Evolutionary conservation across 2,888 invertebrate genomes (phyloP), one percentile per base, ranked within the genome.

Genomic region (Myathropa florea): DNA sequence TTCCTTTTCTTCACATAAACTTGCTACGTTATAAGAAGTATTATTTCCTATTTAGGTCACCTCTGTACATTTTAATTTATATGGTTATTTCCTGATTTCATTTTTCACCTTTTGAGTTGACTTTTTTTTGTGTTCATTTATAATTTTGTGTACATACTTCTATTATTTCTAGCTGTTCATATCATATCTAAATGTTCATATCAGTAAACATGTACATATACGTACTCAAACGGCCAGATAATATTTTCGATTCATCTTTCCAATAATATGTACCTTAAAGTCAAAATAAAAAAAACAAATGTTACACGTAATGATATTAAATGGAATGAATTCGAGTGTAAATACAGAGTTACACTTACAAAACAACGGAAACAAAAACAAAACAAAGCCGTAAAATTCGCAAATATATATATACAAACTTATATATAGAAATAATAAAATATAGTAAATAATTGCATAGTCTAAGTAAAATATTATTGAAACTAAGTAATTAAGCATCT

Each of bases 301-400:
- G 71, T 59, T 83, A 65, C 73, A 67, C 39, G 46, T 18, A 46
- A 46, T 46, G 46, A 46, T 46, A 67, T 53, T 46, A 46, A 46
- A 46, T 46, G 46, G 46, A 46, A 21, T 46, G 46, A 46, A 46
- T 18, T 46, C 18, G 46, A 46, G 46, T 46, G 46, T 46, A 46
- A 36, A 88, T 76, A 85, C 88, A 89, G 75, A 87, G 88, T 89
- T 88, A 83, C 80, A 89, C 88, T 88, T 89, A 88, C 88, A 88
- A 89, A 83, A 89, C 89, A 88, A 88, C 83, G 79, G 88, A 89
- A 89, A 89, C 88, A 86, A 70, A 89, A 83, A 88, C 77, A 89
- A 81, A 67, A 64, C 70, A n/a, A 46, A 46, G 18, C 46, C 46
- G 46, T 46, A 46, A 46, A 46, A 46, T 18, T 46, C 46, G 46